phyloP scores from a whole-genome alignment of 2,113 vertebrate species.

The Nerophis ophidion region DNA sequence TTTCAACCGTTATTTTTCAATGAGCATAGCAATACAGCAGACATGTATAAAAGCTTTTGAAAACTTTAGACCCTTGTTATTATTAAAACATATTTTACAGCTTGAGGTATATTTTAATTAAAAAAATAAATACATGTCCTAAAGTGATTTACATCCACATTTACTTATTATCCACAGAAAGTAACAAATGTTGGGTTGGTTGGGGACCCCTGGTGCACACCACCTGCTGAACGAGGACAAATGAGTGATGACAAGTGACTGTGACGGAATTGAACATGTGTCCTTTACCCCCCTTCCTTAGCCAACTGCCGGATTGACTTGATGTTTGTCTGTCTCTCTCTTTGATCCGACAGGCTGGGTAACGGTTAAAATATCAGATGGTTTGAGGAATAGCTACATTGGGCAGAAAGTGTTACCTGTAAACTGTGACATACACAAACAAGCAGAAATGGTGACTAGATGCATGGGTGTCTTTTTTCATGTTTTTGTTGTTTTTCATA shows the following conservation, averaged over 20 bases:
- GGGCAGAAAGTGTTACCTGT: constrained; percentile 93
- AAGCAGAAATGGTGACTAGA: constrained; percentile 98
- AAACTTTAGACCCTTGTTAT: no score
- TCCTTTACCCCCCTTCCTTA: constrained; percentile 3
- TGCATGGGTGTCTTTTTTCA: constrained; percentile 88
- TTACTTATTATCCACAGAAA: no score
- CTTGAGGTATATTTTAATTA: no score
- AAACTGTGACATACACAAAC: constrained; percentile 87
- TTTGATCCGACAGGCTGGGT: constrained; percentile 98
- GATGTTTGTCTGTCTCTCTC: constrained; percentile 93
- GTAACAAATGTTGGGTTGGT: no score
- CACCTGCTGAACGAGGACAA: constrained; percentile 45
- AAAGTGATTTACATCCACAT: no score
- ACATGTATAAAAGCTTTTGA: no score
- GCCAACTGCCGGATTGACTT: constrained; percentile 76
- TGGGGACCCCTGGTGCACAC: constrained; percentile 15
- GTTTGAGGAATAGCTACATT: constrained; percentile 98
- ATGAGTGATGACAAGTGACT: constrained; percentile 54
- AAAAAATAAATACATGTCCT: no score
- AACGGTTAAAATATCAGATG: constrained; percentile 98
- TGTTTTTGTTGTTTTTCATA: constrained; percentile 60
- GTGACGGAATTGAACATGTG: constrained; percentile 61
- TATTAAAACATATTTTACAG: no score
- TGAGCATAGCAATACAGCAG: no score
- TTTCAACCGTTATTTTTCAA: no score